These are phyloP conservation scores for Adoxophyes honmai DNA, from an alignment of 1,140 invertebrate genomes.

Conservation along the genomic window DNA sequence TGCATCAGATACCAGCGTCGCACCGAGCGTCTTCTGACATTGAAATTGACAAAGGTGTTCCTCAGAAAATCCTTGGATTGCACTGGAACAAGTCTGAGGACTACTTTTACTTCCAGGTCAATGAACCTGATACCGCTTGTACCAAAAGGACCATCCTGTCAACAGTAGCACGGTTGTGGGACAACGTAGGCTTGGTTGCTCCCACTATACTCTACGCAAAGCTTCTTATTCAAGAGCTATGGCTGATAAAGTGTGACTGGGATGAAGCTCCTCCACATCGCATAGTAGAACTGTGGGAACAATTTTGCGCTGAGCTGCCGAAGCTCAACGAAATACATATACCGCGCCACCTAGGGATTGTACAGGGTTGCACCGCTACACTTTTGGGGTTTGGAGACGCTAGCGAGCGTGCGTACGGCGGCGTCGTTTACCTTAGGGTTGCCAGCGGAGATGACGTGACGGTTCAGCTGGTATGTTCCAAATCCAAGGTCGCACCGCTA, in stretches of 20 bases:
- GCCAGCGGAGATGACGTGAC: too few relatives aligned
- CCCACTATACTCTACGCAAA: conserved; percentile 36
- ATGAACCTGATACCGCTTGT: conserved; percentile 6
- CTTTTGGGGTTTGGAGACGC: conserved; percentile 30
- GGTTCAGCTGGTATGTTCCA: conserved; percentile 27
- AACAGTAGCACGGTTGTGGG: conserved; percentile 25
- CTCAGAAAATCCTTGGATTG: too few relatives aligned
- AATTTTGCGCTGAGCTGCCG: conserved; percentile 22
- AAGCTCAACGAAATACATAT: conserved; percentile 18
- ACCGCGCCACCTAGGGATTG: conserved; percentile 24
- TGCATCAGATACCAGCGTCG: too few relatives aligned
- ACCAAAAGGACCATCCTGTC: conserved; percentile 31
- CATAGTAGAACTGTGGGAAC: conserved; percentile 20
- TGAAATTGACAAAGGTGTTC: too few relatives aligned
- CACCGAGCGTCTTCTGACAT: too few relatives aligned
- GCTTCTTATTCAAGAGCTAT: conserved; percentile 43
- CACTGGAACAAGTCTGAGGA: too few relatives aligned
- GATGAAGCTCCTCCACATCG: conserved; percentile 26
- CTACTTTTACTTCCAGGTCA: too few relatives aligned
- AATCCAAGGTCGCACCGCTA: conserved; percentile 28
- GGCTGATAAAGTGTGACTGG: conserved; percentile 38
- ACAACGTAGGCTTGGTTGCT: conserved; percentile 29
- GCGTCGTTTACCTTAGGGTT: conserved; percentile 14
- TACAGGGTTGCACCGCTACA: conserved; percentile 1
- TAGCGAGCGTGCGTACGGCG: conserved; percentile 24